These are phyloP conservation scores for Polypedilum vanderplanki DNA, from an alignment of 1,140 invertebrate genomes.

Conservation along the genomic window DNA sequence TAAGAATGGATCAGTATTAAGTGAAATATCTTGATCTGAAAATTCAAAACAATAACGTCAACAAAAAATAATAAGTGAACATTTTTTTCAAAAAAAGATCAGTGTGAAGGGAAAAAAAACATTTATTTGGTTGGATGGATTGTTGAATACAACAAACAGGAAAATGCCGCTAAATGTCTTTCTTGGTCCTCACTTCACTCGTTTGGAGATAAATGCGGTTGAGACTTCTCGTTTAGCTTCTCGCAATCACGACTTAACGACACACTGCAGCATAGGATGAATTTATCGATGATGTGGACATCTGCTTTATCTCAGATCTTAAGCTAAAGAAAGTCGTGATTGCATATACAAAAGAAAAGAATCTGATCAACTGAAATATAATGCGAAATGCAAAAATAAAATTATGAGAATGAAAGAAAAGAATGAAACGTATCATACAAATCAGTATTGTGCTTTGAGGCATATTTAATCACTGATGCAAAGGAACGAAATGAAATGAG, in stretches of 20 bases:
- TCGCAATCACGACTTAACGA: constrained; percentile 6
- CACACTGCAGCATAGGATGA: background rate
- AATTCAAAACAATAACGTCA: too few relatives aligned
- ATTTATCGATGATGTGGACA: background rate
- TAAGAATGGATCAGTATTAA: too few relatives aligned
- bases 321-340: constrained; percentile 9
- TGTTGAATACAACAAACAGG: background rate
- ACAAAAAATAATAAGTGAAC: too few relatives aligned
- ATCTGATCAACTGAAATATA: constrained; percentile 1
- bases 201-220: background rate
- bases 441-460: constrained; percentile 5
- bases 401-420: background rate
- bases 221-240: background rate
- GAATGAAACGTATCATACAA: constrained; percentile 13
- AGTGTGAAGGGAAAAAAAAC: too few relatives aligned
- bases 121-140: background rate
- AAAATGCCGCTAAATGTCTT: constrained; percentile 1
- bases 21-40: too few relatives aligned
- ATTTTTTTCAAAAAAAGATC: too few relatives aligned
- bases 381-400: background rate
- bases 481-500: background rate
- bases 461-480: constrained; percentile 25
- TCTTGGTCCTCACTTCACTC: background rate
- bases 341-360: background rate
- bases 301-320: background rate